Evolutionary conservation across 2,888 invertebrate species (phyloP), one percentile per base, ranked within the genome.

Genomic region (Crocallis elinguaria): DNA sequence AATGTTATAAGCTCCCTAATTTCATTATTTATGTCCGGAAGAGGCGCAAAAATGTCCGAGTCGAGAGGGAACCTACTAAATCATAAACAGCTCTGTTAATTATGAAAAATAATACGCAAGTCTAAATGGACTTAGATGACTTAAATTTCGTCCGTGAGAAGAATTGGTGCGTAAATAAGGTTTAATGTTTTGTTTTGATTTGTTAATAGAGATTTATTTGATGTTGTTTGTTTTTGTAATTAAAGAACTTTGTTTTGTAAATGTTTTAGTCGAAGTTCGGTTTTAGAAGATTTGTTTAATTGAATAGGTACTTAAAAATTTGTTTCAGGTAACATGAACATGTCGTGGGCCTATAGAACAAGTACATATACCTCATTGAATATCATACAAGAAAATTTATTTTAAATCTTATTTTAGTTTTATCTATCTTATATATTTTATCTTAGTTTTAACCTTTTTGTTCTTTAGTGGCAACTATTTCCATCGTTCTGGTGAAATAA

Each of bases 31-130:
- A 86, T 84, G 57, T 71, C 67, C 61, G 46, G 55, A 60, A 67
- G 67, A 71, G 66, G 69, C 71, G 77, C 73, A 71, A 81, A 82
- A 84, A 79, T 77, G 75, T 80, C 72, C 67, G 69, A 60, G 66
- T 36, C 62, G 66, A 46, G 64, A 67, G 61, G 57, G 56, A 58
- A 63, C 60, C 69, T 62, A 62, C 61, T 86, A 84, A 86, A 86
- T 87, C 81, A 84, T 75, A 69, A 69, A 66, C 66, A 65, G 67
- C 50, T 42, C 52, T 68, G 68, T 80, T 86, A 84, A 86, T 86
- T 87, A 79, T 80, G 75, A 86, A 86, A 86, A 86, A 85, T 82
- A 84, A 79, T 82, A 75, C 71, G 72, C 65, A 64, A 45, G 66
- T 64, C 64, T 58, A 64, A 77, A 79, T 74, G 68, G 67, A 60